Percentiles rank a stretch among this genome's conserved stretches.
Evolutionary conservation across 1,140 invertebrate species (phyloP).

Genomic region (Scaptomyza graminum): DNA sequence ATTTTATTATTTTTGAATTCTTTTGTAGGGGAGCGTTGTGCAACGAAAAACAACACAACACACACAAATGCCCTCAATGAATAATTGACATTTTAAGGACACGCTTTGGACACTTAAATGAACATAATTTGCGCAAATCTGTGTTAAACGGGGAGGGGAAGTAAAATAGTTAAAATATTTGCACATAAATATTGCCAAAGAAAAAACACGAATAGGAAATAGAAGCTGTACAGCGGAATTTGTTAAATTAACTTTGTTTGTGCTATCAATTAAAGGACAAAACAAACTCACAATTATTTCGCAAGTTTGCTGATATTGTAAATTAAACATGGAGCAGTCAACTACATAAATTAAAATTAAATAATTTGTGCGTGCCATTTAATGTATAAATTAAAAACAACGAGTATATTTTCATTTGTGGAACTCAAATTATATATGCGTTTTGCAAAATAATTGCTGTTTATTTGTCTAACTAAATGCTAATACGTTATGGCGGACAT

Average conservation of each 20-base stretch:
- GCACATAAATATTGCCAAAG: slow-evolving; percentile 47
- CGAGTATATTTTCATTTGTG: slow-evolving; percentile 10
- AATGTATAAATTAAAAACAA: slow-evolving; percentile 41
- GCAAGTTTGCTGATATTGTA: slow-evolving; percentile 9
- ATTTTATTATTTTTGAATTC: slow-evolving; percentile 40
- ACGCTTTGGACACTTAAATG: slow-evolving; percentile 77
- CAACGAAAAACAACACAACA: slow-evolving; percentile 75
- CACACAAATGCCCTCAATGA: slow-evolving; percentile 74
- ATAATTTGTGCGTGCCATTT: slow-evolving; percentile 43
- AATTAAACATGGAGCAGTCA: slow-evolving; percentile 20
- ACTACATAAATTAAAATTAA: slow-evolving; percentile 48
- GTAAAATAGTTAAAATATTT: slow-evolving; percentile 63
- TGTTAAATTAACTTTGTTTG: slow-evolving; percentile 28
- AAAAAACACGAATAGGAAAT: slow-evolving; percentile 21
- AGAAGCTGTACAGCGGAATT: slow-evolving; percentile 13
- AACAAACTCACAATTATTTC: slow-evolving; percentile 20
- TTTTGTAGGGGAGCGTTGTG: slow-evolving; percentile 43
- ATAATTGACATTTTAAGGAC: slow-evolving; percentile 82
- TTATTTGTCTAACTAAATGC: slow-evolving; percentile 75
- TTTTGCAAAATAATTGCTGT: slow-evolving; percentile 58
- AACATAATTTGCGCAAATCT: slow-evolving; percentile 83
- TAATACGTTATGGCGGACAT: slow-evolving; percentile 68
- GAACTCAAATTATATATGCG: slow-evolving; percentile 33
- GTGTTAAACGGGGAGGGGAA: slow-evolving; percentile 46
- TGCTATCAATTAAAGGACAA: slow-evolving; percentile 41